Conservation (phyloP, 2,113 vertebrate genomes). For the Blennius ocellaris region DNA sequence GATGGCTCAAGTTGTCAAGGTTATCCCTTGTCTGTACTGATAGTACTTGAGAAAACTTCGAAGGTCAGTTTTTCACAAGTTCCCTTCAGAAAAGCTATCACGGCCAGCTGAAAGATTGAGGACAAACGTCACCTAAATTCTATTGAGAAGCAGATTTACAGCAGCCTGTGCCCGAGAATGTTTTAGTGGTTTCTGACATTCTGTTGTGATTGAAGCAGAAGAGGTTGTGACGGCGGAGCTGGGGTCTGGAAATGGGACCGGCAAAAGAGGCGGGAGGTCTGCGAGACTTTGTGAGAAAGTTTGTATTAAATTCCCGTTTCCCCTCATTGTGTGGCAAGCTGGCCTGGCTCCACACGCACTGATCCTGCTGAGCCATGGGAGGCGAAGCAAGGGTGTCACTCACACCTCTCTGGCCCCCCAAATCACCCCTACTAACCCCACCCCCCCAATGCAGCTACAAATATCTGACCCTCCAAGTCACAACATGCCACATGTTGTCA, state of each 20-base stretch:
- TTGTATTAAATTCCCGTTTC: constrained; percentile 87
- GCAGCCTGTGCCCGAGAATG: constrained; percentile 23
- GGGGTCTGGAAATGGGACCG: constrained; percentile 51
- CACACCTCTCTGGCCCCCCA: constrained; percentile 56
- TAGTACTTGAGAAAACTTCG: too few species aligned
- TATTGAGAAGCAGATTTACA: constrained; percentile 13
- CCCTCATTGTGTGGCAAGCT: constrained; percentile 83
- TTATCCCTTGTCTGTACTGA: background rate
- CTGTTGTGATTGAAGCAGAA: constrained; percentile 64
- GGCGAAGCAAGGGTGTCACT: constrained; percentile 58
- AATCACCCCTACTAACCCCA: constrained; percentile 1
- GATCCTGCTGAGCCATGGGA: constrained; percentile 65
- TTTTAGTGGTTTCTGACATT: constrained; percentile 59
- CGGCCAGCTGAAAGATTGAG: background rate
- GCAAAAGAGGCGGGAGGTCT: constrained; percentile 60
- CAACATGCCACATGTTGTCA: background rate
- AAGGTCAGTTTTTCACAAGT: background rate
- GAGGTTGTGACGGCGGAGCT: constrained; percentile 50
- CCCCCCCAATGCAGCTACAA: constrained; percentile 21
- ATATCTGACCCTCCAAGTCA: constrained; percentile 34
- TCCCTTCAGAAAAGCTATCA: constrained; percentile 5
- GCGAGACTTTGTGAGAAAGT: constrained; percentile 84
- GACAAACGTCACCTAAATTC: constrained; percentile 5
- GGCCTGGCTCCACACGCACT: constrained; percentile 82
- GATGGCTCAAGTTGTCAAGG: too few species aligned